Conservation (phyloP, 1,140 invertebrate genomes). For the Bursaphelenchus mucronatus region DNA sequence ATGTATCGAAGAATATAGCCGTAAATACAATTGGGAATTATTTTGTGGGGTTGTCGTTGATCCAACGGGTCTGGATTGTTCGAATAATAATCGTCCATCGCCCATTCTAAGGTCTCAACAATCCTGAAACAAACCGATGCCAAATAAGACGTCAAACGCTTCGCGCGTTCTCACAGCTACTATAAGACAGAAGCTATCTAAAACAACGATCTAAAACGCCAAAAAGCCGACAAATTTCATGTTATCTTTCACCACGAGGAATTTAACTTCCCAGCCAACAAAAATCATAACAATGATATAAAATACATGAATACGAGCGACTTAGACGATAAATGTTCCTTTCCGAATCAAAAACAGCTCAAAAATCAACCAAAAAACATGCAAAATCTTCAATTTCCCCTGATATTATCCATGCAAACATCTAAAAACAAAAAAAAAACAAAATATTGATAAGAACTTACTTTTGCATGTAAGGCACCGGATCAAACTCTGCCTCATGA, state of each 20-base stretch:
- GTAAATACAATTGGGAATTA: slow-evolving; percentile 33
- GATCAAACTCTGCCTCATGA: slow-evolving; percentile 27
- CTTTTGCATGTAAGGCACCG: slow-evolving; percentile 29
- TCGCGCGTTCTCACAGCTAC: background rate
- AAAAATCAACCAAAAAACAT: background rate
- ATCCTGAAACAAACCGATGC: slow-evolving; percentile 28
- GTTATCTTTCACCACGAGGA: background rate
- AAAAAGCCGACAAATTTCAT: slow-evolving; percentile 17
- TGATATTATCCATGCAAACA: background rate
- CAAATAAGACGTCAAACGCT: background rate
- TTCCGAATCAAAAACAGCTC: background rate
- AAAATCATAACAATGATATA: background rate
- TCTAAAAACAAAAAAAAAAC: slow-evolving; percentile 4
- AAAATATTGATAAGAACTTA: slow-evolving; percentile 19
- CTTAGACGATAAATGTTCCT: background rate
- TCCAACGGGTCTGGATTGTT: slow-evolving; percentile 46
- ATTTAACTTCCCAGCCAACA: slow-evolving; percentile 7
- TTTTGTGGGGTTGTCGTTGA: slow-evolving; percentile 35
- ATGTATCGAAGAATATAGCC: slow-evolving; percentile 36
- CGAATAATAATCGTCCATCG: slow-evolving; percentile 33
- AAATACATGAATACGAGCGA: background rate
- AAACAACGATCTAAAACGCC: background rate
- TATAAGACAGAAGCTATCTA: background rate
- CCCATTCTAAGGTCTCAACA: slow-evolving; percentile 35
- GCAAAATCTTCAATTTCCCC: background rate